Evolutionary conservation across 1,140 invertebrate species (phyloP).

Genomic region (Armadillidium nasatum): DNA sequence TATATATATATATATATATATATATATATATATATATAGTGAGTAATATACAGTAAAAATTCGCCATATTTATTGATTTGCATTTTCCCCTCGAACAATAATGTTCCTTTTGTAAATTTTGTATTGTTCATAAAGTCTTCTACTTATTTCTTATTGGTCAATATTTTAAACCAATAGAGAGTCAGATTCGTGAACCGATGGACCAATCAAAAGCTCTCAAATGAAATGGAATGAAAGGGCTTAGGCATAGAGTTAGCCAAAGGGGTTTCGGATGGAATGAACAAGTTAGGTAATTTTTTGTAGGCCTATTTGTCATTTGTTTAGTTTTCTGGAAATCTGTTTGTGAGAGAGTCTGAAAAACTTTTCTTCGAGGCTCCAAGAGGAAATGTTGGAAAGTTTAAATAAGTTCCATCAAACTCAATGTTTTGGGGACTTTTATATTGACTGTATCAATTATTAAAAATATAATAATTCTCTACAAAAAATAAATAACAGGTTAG

Average conservation of each 20-base stretch:
- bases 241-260: not conserved
- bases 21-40: no score
- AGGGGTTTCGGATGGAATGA: not conserved
- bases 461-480: no score
- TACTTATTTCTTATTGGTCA: not conserved
- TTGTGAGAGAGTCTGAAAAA: not conserved
- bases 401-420: no score
- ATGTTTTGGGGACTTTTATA: no score
- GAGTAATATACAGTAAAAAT: not conserved
- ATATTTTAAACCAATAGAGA: not conserved
- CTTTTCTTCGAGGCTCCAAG: no score
- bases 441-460: no score
- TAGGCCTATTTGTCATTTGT: not conserved
- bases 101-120: not conserved
- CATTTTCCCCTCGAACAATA: not conserved
- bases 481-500: no score
- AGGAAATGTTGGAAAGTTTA: no score
- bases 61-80: slow-evolving; percentile 5
- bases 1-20: not conserved
- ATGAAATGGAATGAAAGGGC: not conserved
- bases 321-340: not conserved
- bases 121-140: not conserved
- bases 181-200: not conserved
- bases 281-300: not conserved
- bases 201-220: not conserved